Evolutionary conservation across 2,797 vertebrate species (phyloP), one percentile per base, ranked within the genome.

Genomic region (Amazona finschi): DNA sequence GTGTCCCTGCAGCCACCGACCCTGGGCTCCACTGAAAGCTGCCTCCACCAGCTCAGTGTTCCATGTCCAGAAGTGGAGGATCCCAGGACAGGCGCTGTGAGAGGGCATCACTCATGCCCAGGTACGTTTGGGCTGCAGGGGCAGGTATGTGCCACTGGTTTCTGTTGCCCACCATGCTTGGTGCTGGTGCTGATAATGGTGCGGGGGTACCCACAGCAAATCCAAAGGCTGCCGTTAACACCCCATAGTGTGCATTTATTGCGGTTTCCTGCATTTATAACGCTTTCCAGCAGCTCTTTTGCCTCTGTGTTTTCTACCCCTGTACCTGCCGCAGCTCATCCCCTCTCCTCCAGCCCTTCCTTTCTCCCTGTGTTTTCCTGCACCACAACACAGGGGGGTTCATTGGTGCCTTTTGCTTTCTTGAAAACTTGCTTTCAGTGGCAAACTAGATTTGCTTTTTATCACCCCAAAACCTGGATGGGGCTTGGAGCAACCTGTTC

Each of bases 1-100:
- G 8, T 3, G 3, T 22, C 15, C 15, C 33, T 4, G 0, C 30
- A 16, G 43, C 46, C 16, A 5, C 67, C 2, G 6, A 76, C 55
- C 64, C 24, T 22, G 44, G 33, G n/a, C 38, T 47, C 30, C 2
- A 12, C 17, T 15, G 33, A 1, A 46, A 25, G 22, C 25, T 62
- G 14, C 6, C 5, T 46, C 53, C 87, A 7, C 3, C 0, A 0
- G 31, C 21, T 39, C 27, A 0, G 28, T 5, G 47, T 19, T 28
- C 13, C 27, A 10, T 20, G 39, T 10, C 16, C n/a, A 2, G 2
- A 33, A 6, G 5, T 0, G 1, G 30, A 22, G 66, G 0, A 21
- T 25, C 17, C 43, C 43, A 11, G 84, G 24, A 22, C 18, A 43
- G 31, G 3, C 6, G 0, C 53, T 3, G n/a, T 3, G 22, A 6